Conservation (phyloP, 2,113 vertebrate genomes). For the Tetrao urogallus region DNA sequence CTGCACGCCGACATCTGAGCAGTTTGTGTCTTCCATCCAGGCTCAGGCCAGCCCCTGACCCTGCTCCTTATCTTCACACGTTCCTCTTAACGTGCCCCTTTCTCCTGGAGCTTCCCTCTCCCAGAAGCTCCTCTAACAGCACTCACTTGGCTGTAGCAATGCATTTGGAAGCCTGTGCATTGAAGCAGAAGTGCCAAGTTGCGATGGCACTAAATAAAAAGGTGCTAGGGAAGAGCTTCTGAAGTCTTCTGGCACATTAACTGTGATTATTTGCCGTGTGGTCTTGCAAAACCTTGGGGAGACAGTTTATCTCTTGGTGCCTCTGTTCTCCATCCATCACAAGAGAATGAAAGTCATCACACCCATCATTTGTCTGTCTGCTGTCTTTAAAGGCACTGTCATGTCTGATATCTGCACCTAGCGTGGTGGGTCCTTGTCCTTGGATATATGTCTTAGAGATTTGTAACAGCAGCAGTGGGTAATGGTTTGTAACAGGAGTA, state of each 20-base stretch:
- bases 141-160: not conserved
- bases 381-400: not conserved
- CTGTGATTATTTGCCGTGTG: not conserved
- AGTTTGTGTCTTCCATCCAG: not conserved
- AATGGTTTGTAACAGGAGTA: not conserved
- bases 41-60: not conserved
- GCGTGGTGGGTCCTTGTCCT: not conserved
- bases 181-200: not conserved
- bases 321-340: constrained; percentile 10
- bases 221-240: not conserved
- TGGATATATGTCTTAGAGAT: constrained; percentile 5
- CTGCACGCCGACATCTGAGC: not conserved
- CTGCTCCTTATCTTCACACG: not conserved
- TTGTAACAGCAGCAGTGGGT: not conserved
- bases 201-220: not conserved
- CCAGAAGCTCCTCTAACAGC: not conserved
- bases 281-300: constrained; percentile 15
- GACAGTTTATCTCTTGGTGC: not conserved
- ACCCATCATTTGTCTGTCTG: constrained; percentile 1
- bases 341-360: not conserved
- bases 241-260: not conserved
- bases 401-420: not conserved
- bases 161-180: not conserved
- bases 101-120: not conserved
- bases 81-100: not conserved